Evolutionary conservation across 2,113 vertebrate genomes (phyloP), one percentile per base, ranked within the genome.

Genomic region (Aleadryas rufinucha): DNA sequence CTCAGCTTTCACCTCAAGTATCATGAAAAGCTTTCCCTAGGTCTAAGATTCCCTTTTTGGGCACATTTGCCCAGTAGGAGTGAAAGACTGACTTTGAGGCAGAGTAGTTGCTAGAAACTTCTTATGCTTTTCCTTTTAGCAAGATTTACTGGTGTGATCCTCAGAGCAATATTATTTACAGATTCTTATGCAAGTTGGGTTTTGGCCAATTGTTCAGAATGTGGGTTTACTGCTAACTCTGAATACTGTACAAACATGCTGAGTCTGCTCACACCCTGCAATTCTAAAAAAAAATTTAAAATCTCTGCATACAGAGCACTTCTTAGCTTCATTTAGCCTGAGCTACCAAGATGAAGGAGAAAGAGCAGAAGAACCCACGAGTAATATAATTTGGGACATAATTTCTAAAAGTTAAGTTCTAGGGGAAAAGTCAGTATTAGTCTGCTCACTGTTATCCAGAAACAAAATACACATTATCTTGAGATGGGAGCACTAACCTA

Each of bases 271-370:
- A 72, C 21, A 85, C 65, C 22, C 61, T 83, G 26, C 33, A 89
- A 76, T 47, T 16, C 50, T 56, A 53, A 79, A 76, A 68, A 27
- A 10, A 15, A 9, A 3, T 33, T 68, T 1, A 5, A 64, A n/a
- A 42, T 22, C 27, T 72, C 64, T 83, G 26, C 33, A 31, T 37
- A 57, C 17, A 74, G 71, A 70, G 23, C 24, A 60, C 85, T 82
- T 94, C 53, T 88, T 90, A 89, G 31, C 47, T 87, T 95, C 44
- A 71, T 49, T 90, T 93, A 87, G 72, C 35, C 72, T 95, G 56
- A 35, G 82, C 69, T 52, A 95, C 63, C 76, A 95, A 70, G 56
- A 54, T 35, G 39, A 85, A 90, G 31, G 18, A 84, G 23, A 86
- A 90, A 88, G 27, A 93, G 28, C 44, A 90, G 65, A 92, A 76